Evolutionary conservation across 2,797 vertebrate genomes (phyloP).

Genomic region (Calcarius lapponicus): DNA sequence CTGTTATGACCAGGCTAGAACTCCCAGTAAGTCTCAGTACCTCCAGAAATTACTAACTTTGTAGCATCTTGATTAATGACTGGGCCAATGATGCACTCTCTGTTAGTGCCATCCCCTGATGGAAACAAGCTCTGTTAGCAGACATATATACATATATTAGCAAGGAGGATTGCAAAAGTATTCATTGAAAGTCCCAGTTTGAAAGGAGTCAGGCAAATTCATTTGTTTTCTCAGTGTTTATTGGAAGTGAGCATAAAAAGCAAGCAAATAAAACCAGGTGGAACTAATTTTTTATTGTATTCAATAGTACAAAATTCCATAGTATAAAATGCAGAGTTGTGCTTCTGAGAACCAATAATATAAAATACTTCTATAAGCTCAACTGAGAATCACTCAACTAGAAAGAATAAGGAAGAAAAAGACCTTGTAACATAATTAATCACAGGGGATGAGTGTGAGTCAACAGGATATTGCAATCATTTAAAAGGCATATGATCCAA

Average conservation of each 20-base stretch:
- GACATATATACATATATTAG: background rate
- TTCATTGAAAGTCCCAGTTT: background rate
- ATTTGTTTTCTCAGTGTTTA: conserved; percentile 15
- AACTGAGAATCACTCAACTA: background rate
- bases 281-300: background rate
- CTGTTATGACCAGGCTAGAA: background rate
- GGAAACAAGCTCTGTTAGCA: conserved; percentile 8
- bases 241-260: conserved; percentile 1
- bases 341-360: background rate
- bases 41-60: background rate
- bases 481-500: background rate
- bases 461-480: background rate
- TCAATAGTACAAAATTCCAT: background rate
- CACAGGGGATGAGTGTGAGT: background rate
- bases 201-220: background rate
- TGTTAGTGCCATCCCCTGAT: background rate
- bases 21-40: background rate
- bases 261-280: conserved; percentile 17
- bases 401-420: background rate
- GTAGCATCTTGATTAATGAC: background rate
- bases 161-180: background rate
- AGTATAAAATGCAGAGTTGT: background rate
- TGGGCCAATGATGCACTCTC: background rate
- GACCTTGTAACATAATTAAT: background rate
- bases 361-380: background rate